Conservation (phyloP, 2,113 vertebrate species). For the Vombatus ursinus region DNA sequence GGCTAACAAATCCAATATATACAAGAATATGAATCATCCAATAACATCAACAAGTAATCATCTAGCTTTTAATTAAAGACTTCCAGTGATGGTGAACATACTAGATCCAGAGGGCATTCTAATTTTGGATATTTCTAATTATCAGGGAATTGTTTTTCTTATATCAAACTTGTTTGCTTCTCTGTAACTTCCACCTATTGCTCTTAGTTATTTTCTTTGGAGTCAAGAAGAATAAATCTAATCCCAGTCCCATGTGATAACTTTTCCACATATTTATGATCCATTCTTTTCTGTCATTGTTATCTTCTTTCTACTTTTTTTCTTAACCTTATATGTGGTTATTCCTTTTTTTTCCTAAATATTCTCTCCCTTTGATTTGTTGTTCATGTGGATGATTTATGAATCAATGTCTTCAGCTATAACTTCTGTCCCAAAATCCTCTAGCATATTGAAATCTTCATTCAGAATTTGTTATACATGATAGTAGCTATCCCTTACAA, state of each 20-base stretch:
- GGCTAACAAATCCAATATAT: neutral
- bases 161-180: neutral
- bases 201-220: neutral
- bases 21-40: neutral
- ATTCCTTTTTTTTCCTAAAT: neutral
- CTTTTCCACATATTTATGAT: neutral
- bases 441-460: neutral
- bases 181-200: neutral
- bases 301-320: neutral
- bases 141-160: neutral
- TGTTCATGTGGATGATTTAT: neutral
- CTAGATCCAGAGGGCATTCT: neutral
- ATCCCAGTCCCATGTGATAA: neutral
- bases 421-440: neutral
- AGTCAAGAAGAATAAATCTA: neutral
- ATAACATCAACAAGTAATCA: neutral
- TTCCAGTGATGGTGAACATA: neutral
- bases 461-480: neutral
- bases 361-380: neutral
- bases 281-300: neutral
- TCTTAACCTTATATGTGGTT: neutral
- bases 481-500: neutral
- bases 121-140: neutral
- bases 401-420: neutral
- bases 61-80: neutral